Base-by-base conservation (phyloP, 1,140 invertebrate species). In the Plectrocnemia conspersa region DNA sequence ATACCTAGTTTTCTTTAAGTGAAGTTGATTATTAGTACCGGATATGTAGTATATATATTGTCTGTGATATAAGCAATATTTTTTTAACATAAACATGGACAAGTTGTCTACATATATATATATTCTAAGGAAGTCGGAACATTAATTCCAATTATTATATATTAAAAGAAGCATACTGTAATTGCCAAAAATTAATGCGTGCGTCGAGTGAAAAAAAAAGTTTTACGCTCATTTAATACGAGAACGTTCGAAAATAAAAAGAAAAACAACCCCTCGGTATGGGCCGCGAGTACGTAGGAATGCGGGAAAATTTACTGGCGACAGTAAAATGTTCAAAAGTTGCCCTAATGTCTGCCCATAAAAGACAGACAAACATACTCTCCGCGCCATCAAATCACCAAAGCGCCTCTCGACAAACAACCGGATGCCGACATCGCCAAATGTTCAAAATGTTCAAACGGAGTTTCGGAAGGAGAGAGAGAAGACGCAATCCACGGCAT, bases 301-400 rank as follows among this genome's bases (percentile, higher is more conserved):
- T 54, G 41, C 19, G 21, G 24, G 9, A 35, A 32, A 54, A 54
- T 54, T 54, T 54, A 45, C 40, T 33, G 25, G 40, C 52, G 52
- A 44, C 52, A 54, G 21, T 54, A 54, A 54, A 54, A 54, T 45
- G 52, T 54, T 54, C 52, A 54, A 54, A 54, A 54, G 52, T 54
- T 54, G 18, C 52, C 21, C 24, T 54, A 54, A 54, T 54, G 52
- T 54, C 52, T 29, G 52, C n/a, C 24, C 52, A 33, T 54, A 54
- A 54, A 54, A 44, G 52, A 29, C 52, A 44, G 52, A 45, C 38
- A 42, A 44, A 54, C 41, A 45, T 29, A 41, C 40, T 54, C 15
- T 44, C 15, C 19, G 36, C 24, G 41, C 38, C 52, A 54, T 54
- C 52, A 54, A 54, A 54, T 54, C 52, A 54, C 52, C 40, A 33